Evolutionary conservation across 2,797 vertebrate species (phyloP).

Genomic region (Nasua narica): DNA sequence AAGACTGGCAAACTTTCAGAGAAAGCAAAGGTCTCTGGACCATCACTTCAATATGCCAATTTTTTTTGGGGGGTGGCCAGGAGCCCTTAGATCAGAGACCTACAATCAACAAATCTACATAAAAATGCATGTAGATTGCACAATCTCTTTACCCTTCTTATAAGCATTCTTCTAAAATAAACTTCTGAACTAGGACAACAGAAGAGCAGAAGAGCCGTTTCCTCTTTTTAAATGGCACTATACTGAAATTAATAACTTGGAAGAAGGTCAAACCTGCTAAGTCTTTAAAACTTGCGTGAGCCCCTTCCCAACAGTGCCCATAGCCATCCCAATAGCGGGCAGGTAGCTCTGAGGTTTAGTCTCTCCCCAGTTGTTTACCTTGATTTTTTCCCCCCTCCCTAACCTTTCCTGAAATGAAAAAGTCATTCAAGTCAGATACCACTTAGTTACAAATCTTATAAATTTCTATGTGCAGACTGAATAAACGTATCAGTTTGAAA

Average conservation of each 20-base stretch:
- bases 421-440: neutral
- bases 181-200: neutral
- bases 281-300: neutral
- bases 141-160: neutral
- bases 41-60: neutral
- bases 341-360: neutral
- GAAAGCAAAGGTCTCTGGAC: neutral
- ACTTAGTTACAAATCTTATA: neutral
- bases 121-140: neutral
- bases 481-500: neutral
- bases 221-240: neutral
- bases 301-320: neutral
- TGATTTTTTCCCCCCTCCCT: neutral
- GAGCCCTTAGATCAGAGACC: neutral
- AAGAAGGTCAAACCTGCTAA: neutral
- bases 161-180: neutral
- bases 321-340: neutral
- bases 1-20: slow-evolving; percentile 11
- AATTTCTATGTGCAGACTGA: neutral
- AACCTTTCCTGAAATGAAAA: neutral
- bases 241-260: neutral
- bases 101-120: neutral
- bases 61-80: neutral
- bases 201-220: neutral
- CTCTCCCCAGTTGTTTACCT: neutral